These are phyloP conservation scores for Troides helena DNA, from an alignment of 2,888 invertebrate genomes.

Conservation along the genomic window DNA sequence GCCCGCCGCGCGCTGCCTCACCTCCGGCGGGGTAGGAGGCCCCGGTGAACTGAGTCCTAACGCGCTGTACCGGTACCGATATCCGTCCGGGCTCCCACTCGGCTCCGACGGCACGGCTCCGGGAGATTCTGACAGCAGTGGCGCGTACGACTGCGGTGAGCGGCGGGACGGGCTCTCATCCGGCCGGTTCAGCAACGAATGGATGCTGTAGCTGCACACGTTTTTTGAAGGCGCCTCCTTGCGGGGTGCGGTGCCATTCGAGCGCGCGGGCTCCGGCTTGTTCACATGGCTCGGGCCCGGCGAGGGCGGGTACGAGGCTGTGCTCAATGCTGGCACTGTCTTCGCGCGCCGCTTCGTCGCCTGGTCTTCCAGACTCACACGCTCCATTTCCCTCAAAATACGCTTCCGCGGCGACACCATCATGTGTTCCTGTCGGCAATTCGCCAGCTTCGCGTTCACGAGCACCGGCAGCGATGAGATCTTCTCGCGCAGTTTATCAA, in stretches of 20 bases:
- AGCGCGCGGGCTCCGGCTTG: constrained; percentile 42
- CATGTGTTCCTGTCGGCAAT: constrained; percentile 72
- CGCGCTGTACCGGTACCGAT: constrained; percentile 63
- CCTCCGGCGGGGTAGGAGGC: constrained; percentile 60
- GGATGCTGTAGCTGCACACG: constrained; percentile 91
- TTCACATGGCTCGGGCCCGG: constrained; percentile 53
- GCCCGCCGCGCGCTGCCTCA: constrained; percentile 41
- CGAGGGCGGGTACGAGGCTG: constrained; percentile 48
- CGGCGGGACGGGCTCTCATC: constrained; percentile 66
- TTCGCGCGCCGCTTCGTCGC: constrained; percentile 82
- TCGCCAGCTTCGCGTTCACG: constrained; percentile 69
- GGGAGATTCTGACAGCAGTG: constrained; percentile 66
- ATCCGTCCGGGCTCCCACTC: constrained; percentile 69
- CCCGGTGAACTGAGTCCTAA: constrained; percentile 59
- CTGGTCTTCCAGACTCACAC: constrained; percentile 85
- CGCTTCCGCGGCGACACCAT: constrained; percentile 91
- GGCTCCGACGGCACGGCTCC: constrained; percentile 65
- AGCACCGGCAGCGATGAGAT: constrained; percentile 61
- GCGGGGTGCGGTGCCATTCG: constrained; percentile 54
- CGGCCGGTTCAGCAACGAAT: constrained; percentile 87
- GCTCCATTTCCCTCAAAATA: constrained; percentile 89
- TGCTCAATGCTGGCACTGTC: constrained; percentile 67
- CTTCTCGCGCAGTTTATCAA: constrained; percentile 65
- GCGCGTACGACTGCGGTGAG: constrained; percentile 51
- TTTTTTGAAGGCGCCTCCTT: constrained; percentile 62